Evolutionary conservation across 2,113 vertebrate species (phyloP).

Genomic region (Phalacrocorax carbo): DNA sequence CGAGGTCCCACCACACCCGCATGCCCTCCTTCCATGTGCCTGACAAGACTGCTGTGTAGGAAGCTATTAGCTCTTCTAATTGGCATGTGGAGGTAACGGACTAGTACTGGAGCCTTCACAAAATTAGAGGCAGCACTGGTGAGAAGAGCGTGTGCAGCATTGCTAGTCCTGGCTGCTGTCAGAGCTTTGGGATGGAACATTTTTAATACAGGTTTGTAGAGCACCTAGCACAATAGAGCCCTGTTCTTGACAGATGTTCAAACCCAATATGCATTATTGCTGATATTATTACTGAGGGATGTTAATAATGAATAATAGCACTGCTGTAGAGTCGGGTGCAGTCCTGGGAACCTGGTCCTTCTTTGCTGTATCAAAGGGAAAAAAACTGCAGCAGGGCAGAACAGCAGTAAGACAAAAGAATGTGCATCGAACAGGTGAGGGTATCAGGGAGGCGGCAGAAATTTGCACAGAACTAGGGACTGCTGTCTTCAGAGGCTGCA

Average conservation of each 20-base stretch:
- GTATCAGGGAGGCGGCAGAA: background rate
- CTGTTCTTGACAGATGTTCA: background rate
- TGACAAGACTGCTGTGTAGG: background rate
- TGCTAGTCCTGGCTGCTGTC: background rate
- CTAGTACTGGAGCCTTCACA: background rate
- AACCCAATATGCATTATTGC: background rate
- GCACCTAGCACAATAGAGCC: background rate
- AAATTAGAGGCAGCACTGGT: background rate
- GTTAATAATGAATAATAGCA: background rate
- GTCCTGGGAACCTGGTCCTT: background rate
- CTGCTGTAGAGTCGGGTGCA: background rate
- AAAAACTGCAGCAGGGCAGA: background rate
- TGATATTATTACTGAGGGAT: background rate
- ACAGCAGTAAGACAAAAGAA: background rate
- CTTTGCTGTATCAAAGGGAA: background rate
- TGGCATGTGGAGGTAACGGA: background rate
- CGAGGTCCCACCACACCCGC: background rate
- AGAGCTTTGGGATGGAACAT: background rate
- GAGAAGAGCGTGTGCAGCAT: background rate
- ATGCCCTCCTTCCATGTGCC: background rate
- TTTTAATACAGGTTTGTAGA: background rate
- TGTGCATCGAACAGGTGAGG: rapidly evolving
- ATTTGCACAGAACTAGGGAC: background rate
- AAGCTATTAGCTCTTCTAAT: background rate
- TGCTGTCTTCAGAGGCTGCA: background rate